phyloP scores from a whole-genome alignment of 2,797 vertebrate species.

The Sitta carolinensis region DNA sequence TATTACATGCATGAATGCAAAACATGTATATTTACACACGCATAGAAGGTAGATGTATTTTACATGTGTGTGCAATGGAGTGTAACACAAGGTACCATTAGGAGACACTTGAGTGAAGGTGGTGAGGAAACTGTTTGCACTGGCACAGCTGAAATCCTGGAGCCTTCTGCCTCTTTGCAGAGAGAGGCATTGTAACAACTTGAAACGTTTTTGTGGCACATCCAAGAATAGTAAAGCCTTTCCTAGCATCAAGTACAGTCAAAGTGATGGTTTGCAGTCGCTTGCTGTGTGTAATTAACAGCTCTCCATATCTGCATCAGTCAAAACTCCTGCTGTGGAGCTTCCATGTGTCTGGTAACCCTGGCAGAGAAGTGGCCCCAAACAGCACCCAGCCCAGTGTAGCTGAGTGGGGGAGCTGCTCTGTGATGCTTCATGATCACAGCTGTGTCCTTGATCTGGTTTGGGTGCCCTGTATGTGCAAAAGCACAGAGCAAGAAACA shows the following conservation, averaged over 20 bases:
- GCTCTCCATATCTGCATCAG: rapidly evolving
- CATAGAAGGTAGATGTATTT: not conserved
- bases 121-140: conserved; percentile 20
- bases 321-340: not conserved
- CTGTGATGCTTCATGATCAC: not conserved
- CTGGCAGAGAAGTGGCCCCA: not conserved
- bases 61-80: not conserved
- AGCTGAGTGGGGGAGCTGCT: not conserved
- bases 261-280: not conserved
- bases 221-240: conserved; percentile 43
- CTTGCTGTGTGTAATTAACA: not conserved
- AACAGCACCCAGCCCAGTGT: not conserved
- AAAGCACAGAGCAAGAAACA: not conserved
- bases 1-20: not conserved
- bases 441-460: not conserved
- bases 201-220: not conserved
- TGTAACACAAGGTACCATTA: not conserved
- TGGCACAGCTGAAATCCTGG: not conserved
- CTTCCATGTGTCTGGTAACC: not conserved
- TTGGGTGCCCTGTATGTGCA: not conserved
- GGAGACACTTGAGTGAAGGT: not conserved
- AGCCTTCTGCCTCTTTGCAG: not conserved
- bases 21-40: not conserved
- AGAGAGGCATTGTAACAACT: not conserved
- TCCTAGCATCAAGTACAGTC: not conserved